Evolutionary conservation across 2,113 vertebrate genomes (phyloP).

Genomic region (Rostratula benghalensis): DNA sequence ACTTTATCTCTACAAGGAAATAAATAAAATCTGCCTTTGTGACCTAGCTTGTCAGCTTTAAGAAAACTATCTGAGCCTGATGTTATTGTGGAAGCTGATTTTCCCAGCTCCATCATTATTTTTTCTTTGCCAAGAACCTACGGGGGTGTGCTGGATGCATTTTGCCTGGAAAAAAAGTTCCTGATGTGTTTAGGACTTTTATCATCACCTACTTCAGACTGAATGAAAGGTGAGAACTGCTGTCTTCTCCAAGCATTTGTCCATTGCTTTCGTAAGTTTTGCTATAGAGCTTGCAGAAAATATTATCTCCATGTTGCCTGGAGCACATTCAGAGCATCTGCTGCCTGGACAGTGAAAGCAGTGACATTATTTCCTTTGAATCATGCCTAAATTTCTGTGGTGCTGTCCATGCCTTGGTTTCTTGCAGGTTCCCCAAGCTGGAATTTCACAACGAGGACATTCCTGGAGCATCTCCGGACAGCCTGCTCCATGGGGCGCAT

Average conservation of each 20-base stretch:
- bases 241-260: background rate
- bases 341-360: background rate
- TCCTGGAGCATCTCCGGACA: background rate
- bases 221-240: background rate
- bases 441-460: rapidly evolving
- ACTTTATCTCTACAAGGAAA: background rate
- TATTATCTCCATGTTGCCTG: background rate
- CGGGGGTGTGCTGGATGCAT: background rate
- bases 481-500: rapidly evolving
- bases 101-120: background rate
- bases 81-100: background rate
- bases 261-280: background rate
- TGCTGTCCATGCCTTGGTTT: background rate
- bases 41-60: background rate
- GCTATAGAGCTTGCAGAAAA: background rate
- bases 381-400: background rate
- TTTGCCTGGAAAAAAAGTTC: background rate
- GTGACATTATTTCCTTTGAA: background rate
- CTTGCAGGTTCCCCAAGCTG: background rate
- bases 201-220: background rate
- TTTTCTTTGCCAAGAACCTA: background rate
- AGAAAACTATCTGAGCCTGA: background rate
- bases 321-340: background rate
- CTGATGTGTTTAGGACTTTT: background rate
- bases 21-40: background rate